Conservation (phyloP, 2,113 vertebrate genomes). For the Elachura formosa region DNA sequence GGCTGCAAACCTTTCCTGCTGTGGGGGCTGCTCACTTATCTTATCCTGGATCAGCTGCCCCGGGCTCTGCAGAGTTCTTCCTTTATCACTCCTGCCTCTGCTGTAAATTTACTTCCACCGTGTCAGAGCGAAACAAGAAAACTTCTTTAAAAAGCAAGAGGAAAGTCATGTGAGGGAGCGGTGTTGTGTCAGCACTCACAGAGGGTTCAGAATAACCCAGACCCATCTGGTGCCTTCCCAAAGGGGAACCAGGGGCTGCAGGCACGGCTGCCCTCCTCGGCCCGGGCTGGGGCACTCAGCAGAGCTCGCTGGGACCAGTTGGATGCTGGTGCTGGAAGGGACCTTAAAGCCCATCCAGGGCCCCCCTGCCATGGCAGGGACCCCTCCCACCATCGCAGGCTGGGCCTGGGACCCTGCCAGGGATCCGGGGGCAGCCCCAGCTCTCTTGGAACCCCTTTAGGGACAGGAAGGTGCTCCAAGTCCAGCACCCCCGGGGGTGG, state of each 20-base stretch:
- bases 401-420: rapidly evolving
- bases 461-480: background rate
- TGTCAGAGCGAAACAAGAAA: conserved; percentile 39
- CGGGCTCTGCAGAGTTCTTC: background rate
- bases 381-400: rapidly evolving
- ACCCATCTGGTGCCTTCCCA: background rate
- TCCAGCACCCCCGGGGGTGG: background rate
- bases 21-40: background rate
- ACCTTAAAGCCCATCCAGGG: rapidly evolving
- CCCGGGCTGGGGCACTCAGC: rapidly evolving
- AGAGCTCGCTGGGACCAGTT: rapidly evolving
- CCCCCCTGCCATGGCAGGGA: background rate
- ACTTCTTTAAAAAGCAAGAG: conserved; percentile 43
- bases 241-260: background rate
- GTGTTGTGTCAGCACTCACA: background rate
- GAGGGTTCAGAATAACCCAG: background rate
- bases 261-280: rapidly evolving
- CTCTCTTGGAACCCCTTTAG: background rate
- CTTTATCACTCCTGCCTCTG: background rate
- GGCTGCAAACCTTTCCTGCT: background rate
- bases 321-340: background rate
- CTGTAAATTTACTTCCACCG: background rate
- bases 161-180: conserved; percentile 15
- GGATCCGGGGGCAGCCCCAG: background rate
- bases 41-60: background rate